Percentiles rank a stretch among this genome's conserved stretches.
Evolutionary conservation across 2,888 invertebrate genomes (phyloP).

Genomic region (Fragum sueziense): DNA sequence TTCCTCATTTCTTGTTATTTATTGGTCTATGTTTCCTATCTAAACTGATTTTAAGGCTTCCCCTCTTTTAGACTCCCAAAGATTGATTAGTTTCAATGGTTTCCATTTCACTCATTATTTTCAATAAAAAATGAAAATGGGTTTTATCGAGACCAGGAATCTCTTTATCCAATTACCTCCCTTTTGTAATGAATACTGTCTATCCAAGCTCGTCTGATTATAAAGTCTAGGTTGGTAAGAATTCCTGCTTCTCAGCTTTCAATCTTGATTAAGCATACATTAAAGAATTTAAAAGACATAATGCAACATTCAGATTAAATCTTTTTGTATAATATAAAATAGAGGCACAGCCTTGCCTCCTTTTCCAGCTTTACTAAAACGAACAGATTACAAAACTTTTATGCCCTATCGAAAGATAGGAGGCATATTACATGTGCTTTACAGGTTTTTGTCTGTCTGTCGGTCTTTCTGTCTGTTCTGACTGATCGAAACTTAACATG

Average conservation of each 20-base stretch:
- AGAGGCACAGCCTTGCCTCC: not conserved
- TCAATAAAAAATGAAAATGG: constrained; percentile 26
- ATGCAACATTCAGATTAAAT: not conserved
- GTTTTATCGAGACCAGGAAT: constrained; percentile 24
- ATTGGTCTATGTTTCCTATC: constrained; percentile 47
- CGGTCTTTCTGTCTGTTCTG: no score
- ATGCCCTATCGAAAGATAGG: no score
- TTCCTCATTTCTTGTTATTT: constrained; percentile 48
- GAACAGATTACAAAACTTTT: no score
- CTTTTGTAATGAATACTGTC: constrained; percentile 20
- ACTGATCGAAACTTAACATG: no score
- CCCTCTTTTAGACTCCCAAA: constrained; percentile 24
- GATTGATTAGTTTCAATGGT: constrained; percentile 53
- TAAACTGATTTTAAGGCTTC: constrained; percentile 47
- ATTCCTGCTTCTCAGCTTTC: not conserved
- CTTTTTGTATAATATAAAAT: not conserved
- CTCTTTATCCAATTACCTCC: constrained; percentile 25
- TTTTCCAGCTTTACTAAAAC: no score
- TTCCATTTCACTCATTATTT: constrained; percentile 40
- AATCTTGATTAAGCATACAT: constrained; percentile 10
- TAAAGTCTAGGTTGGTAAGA: constrained; percentile 7
- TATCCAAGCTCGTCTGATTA: not conserved
- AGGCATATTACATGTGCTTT: no score
- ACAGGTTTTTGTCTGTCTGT: no score
- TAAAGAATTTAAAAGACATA: not conserved